Base-by-base conservation (phyloP, 2,797 vertebrate species). In the Oreochromis mossambicus region DNA sequence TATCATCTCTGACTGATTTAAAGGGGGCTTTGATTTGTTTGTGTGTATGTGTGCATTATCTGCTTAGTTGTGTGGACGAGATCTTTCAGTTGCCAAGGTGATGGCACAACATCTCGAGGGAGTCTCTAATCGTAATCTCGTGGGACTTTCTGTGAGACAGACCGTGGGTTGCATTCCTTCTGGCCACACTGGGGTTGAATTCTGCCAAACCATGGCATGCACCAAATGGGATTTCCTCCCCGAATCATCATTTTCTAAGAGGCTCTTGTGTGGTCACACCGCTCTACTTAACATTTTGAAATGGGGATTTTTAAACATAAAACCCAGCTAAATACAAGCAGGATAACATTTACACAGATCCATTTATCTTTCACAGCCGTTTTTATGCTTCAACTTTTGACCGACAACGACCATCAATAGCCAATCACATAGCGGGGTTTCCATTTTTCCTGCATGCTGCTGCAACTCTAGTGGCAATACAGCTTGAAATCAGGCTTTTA, bases 211-310 rank as follows among this genome's bases (percentile, higher is more conserved):
- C 88, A 84, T 73, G 66, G 82, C 80, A 14, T 58, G 70, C 63
- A 58, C 10, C 81, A 55, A 89, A 48, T 6, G 86, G 89, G 91
- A 89, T 90, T 92, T 91, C 88, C 90, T 89, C 50, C 80, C 52
- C 48, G 56, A 85, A 83, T 88, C 78, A 43, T 48, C 32, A 24
- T 83, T 80, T 86, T 87, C 34, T 83, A 78, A 80, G 79, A 82
- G 56, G 73, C 85, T 77, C 81, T 81, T 36, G 79, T 91, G 89
- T 83, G 90, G 92, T 90, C 80, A 80, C 78, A 50, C 68, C 32
- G n/a, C 17, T 80, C 83, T 38, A 12, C 83, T 92, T 61, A 83
- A 86, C 70, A 76, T 84, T 88, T 46, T 88, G 38, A 78, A 81
- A 85, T 15, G 76, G 38, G 77, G 61, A 78, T 86, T 87, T 92